phyloP scores from a whole-genome alignment of 2,797 vertebrate genomes.

The Xenops minutus region DNA sequence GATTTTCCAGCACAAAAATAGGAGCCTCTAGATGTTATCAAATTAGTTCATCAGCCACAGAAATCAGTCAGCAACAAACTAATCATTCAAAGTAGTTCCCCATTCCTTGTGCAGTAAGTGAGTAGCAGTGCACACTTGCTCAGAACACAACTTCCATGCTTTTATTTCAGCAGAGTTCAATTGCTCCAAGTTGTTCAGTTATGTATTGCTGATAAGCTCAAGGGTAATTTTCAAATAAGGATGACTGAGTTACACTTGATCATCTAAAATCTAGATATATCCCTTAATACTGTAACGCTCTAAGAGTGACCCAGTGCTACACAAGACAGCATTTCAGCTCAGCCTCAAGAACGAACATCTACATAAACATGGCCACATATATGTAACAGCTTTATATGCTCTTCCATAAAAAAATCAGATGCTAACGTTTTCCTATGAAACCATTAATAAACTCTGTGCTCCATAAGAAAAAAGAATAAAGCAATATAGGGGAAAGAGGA shows the following conservation, averaged over 20 bases:
- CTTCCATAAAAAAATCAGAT: background rate
- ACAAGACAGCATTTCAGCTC: background rate
- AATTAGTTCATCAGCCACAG: constrained; percentile 32
- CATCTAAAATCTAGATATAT: background rate
- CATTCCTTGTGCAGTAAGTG: background rate
- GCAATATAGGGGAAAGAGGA: background rate
- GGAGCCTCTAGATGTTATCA: background rate
- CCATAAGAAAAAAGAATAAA: background rate
- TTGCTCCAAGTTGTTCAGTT: background rate
- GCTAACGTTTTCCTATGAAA: background rate
- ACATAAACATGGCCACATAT: background rate
- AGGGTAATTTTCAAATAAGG: background rate
- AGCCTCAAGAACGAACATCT: background rate
- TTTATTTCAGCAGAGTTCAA: background rate
- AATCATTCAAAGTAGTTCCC: background rate
- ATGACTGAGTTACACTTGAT: background rate
- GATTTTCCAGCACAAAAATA: constrained; percentile 28
- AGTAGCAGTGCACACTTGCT: background rate
- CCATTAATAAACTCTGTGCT: background rate
- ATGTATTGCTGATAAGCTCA: background rate
- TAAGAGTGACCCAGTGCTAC: background rate
- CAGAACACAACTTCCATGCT: background rate
- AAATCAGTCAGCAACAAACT: background rate
- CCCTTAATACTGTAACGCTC: background rate
- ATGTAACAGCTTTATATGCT: background rate